phyloP scores from a whole-genome alignment of 2,888 invertebrate species.

The Cerceris rybyensis region DNA sequence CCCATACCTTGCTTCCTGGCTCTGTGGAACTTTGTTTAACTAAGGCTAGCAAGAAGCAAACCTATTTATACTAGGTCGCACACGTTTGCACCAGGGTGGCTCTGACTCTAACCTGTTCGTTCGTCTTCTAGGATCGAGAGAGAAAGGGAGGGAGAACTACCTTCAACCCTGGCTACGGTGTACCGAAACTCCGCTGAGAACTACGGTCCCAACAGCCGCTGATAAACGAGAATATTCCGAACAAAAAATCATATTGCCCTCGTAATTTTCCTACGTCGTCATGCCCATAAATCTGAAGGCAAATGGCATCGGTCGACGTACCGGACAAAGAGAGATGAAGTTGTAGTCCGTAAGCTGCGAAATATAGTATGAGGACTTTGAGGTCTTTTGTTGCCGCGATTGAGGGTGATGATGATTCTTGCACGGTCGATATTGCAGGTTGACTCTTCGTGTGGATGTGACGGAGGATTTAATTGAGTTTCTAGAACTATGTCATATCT shows the following conservation, averaged over 20 bases:
- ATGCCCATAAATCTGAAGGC: conserved; percentile 27
- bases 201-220: conserved; percentile 42
- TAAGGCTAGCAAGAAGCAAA: conserved; percentile 79
- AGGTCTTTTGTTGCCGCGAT: neutral
- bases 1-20: conserved; percentile 40
- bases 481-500: too few species aligned
- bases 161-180: conserved; percentile 25
- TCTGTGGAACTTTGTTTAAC: conserved; percentile 80
- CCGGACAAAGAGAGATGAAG: neutral
- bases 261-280: conserved; percentile 46
- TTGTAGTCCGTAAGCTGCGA: neutral
- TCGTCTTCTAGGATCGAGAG: too few species aligned
- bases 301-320: conserved; percentile 3
- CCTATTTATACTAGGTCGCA: conserved; percentile 79
- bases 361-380: neutral
- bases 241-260: conserved; percentile 32
- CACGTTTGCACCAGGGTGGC: conserved; percentile 55
- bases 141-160: conserved; percentile 21
- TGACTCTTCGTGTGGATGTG: too few species aligned
- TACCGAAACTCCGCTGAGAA: conserved; percentile 36
- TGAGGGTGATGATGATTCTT: neutral
- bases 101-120: conserved; percentile 20
- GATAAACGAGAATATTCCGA: conserved; percentile 57
- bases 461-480: too few species aligned
- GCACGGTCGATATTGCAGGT: too few species aligned